Evolutionary conservation across 2,797 vertebrate genomes (phyloP), one percentile per base, ranked within the genome.

Genomic region (Varecia variegata): DNA sequence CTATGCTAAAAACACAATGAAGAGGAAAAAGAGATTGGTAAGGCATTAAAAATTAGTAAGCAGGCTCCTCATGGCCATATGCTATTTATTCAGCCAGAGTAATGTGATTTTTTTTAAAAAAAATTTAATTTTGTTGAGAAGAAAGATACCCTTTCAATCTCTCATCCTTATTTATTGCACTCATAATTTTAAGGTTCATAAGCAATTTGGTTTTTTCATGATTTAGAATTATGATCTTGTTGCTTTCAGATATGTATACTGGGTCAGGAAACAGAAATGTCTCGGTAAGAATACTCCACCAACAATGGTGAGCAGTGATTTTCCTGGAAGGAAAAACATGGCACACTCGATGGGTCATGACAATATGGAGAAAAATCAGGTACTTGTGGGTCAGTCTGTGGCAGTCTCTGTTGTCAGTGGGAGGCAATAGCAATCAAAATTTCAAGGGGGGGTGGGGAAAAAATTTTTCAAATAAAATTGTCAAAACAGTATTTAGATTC

Each of bases 41-140:
- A 94, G 3, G 13, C 40, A 76, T 90, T 76, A 81, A 67, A 25
- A 93, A 91, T 88, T 77, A 93, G 10, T 25, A 94, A 92, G 45
- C 21, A 76, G 32, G 18, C 11, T 89, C 35, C 32, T 68, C 77
- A 38, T n/a, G 74, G 38, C n/a, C 13, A 71, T 62, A 74, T 93
- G 60, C 27, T 88, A 3, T 90, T 94, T 74, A 68, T 67, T 94
- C 32, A 90, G 9, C 12, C 81, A 89, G 27, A 70, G 35, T 74
- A 84, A n/a, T 82, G 10, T 40, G 15, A 60, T 14, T 52, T 88
- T 68, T 87, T 70, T 30, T 43, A 7, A 0, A 1, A 30, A 27
- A 35, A 45, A 71, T 50, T 54, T 23, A 7, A 65, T 23, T 88
- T 85, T 82, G 40, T 43, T 67, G 13, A 88, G 65, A 84, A 83